Conservation (phyloP, 2,113 vertebrate species). For the Oncorhynchus clarkii region DNA sequence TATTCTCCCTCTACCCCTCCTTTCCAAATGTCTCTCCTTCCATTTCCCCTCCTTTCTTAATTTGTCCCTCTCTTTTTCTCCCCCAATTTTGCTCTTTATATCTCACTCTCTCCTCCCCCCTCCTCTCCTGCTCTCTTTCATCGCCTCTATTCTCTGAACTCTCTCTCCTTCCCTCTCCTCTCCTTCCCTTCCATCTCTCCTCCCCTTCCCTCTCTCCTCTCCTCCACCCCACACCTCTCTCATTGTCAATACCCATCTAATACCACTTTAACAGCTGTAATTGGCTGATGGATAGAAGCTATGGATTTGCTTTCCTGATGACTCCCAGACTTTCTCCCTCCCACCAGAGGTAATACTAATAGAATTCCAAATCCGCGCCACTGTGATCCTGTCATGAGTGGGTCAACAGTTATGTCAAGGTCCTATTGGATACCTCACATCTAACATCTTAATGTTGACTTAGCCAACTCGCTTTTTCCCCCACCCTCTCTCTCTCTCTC, state of each 20-base stretch:
- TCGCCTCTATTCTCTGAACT: neutral
- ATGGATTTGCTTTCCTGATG: slow-evolving; percentile 99
- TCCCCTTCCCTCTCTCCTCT: slow-evolving; percentile 57
- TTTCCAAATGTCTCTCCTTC: neutral
- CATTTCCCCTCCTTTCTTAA: neutral
- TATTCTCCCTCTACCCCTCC: neutral
- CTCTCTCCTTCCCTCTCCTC: neutral
- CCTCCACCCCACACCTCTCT: slow-evolving; percentile 88
- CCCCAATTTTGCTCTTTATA: neutral
- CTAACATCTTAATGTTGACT: slow-evolving; percentile 99
- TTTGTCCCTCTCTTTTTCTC: neutral
- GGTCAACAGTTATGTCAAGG: slow-evolving; percentile 99
- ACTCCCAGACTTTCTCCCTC: slow-evolving; percentile 92
- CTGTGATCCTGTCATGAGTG: slow-evolving; percentile 96
- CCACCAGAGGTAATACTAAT: slow-evolving; percentile 97
- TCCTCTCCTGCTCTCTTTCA: neutral
- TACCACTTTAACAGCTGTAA: slow-evolving; percentile 99
- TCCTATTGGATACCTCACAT: slow-evolving; percentile 99
- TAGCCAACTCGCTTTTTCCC: slow-evolving; percentile 71
- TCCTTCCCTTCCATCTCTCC: slow-evolving; percentile 50
- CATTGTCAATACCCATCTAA: slow-evolving; percentile 99
- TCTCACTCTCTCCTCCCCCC: slow-evolving; percentile 11
- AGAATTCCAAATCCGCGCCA: slow-evolving; percentile 98
- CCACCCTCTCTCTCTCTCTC: slow-evolving; percentile 35
- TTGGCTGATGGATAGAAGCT: slow-evolving; percentile 99